These are phyloP conservation scores for Phylloscopus trochiloides DNA, from an alignment of 2,113 vertebrate species.

Conservation along the genomic window DNA sequence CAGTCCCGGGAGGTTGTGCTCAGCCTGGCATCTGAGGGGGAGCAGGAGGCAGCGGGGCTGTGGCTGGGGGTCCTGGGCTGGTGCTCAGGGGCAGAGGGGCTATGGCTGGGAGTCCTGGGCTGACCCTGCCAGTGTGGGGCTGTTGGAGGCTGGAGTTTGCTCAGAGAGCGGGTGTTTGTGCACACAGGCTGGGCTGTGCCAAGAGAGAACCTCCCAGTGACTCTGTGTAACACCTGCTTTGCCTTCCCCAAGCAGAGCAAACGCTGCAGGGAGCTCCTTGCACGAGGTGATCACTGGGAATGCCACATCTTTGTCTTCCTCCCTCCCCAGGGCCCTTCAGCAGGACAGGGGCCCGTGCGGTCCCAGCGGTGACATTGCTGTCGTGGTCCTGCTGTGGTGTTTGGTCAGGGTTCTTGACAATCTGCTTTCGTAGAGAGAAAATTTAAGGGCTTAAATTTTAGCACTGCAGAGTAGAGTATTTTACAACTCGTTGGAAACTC, in stretches of 20 bases:
- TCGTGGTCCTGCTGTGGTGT: not conserved
- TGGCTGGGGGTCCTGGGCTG: not conserved
- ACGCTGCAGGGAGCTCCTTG: not conserved
- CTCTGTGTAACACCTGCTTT: not conserved
- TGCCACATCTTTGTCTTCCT: conserved; percentile 36
- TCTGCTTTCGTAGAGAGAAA: conserved; percentile 11
- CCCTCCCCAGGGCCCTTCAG: not conserved
- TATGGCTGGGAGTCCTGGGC: not conserved
- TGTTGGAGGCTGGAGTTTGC: not conserved
- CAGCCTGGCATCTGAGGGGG: not conserved
- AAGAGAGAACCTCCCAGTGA: not conserved
- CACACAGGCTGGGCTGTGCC: not conserved
- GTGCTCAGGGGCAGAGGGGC: not conserved
- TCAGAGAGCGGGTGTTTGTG: not conserved
- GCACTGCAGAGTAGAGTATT: not conserved
- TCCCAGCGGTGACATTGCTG: not conserved
- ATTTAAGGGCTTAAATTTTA: conserved; percentile 47
- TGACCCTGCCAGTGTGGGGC: not conserved
- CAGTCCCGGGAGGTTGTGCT: not conserved
- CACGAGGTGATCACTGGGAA: not conserved
- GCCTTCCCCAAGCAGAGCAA: not conserved
- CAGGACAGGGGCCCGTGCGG: not conserved
- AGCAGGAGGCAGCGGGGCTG: not conserved
- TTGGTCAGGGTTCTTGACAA: not conserved
- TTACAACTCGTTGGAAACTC: not conserved